Percentiles rank a stretch among this genome's conserved stretches.
These are phyloP conservation scores for Sesia apiformis DNA, from an alignment of 2,888 invertebrate species.

Conservation along the genomic window DNA sequence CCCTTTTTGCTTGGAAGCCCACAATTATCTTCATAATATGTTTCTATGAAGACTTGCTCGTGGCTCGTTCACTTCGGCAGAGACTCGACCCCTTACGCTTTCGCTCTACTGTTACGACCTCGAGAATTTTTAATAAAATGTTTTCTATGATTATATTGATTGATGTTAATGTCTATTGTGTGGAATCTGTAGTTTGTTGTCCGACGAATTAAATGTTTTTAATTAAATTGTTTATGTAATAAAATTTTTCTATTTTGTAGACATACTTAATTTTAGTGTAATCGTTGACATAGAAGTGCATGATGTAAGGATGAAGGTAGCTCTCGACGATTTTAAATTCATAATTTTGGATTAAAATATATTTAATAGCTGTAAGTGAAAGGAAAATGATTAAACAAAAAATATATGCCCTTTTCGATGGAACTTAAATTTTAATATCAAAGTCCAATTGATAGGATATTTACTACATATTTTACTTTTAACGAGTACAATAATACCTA, in stretches of 20 bases:
- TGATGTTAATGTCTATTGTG: constrained; percentile 54
- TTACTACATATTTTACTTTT: no score
- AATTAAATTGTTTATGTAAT: constrained; percentile 71
- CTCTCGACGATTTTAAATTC: constrained; percentile 51
- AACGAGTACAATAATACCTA: no score
- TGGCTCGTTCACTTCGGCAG: no score
- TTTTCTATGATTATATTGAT: constrained; percentile 35
- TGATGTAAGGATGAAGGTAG: constrained; percentile 54
- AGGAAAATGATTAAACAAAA: constrained; percentile 2
- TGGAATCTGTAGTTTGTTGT: constrained; percentile 69
- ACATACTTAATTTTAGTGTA: constrained; percentile 67
- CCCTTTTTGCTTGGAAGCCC: no score
- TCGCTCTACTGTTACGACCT: no score
- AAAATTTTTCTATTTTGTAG: constrained; percentile 68
- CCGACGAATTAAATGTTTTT: constrained; percentile 62
- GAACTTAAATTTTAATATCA: no score
- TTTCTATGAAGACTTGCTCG: no score
- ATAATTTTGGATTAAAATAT: constrained; percentile 37
- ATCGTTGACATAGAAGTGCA: constrained; percentile 63
- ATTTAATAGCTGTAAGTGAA: constrained; percentile 51
- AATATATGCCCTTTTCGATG: no score
- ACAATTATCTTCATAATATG: no score
- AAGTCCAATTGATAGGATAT: no score
- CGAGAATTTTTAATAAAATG: no score
- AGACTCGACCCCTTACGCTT: no score